phyloP scores from a whole-genome alignment of 2,113 vertebrate genomes.

The Rhombomys opimus region DNA sequence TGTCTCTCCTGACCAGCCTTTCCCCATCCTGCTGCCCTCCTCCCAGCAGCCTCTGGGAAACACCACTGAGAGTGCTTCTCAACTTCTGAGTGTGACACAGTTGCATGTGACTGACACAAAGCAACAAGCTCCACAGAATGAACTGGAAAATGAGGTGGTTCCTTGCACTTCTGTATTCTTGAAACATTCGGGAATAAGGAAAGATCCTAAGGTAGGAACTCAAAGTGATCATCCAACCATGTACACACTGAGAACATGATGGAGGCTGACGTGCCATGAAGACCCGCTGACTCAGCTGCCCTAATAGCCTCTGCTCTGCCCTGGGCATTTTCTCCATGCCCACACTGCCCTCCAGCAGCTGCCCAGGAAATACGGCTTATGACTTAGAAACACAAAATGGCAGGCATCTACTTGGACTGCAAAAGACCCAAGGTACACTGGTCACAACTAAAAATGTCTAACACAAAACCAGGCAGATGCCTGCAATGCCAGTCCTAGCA shows the following conservation, averaged over 20 bases:
- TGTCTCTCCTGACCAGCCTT: neutral
- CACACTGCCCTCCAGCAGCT: neutral
- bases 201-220: neutral
- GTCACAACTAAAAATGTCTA: neutral
- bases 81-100: neutral
- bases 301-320: neutral
- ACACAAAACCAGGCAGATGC: neutral
- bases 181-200: neutral
- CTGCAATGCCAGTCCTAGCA: neutral
- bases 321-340: neutral
- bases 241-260: neutral
- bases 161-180: neutral
- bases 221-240: neutral
- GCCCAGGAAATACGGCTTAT: neutral
- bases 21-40: too few relatives aligned
- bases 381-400: neutral
- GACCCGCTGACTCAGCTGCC: neutral
- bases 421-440: neutral
- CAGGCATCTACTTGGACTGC: neutral
- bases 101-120: neutral
- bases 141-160: neutral
- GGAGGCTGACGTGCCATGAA: neutral
- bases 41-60: neutral
- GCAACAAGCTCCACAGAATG: too few relatives aligned
- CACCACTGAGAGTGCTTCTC: neutral